Conservation (phyloP, 2,888 invertebrate species). For the Lordiphosa andalusiaca region DNA sequence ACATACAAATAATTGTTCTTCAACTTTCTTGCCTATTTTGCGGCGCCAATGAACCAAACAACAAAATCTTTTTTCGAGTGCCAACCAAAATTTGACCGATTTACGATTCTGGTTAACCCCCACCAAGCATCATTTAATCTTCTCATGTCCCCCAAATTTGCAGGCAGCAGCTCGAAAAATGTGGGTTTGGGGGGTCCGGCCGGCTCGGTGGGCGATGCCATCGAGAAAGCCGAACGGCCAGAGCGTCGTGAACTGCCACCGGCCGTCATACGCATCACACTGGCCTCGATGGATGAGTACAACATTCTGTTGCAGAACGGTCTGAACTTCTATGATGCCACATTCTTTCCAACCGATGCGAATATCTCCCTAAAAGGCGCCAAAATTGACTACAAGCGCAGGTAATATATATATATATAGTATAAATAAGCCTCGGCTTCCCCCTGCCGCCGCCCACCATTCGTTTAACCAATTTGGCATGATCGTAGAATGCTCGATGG, state of each 20-base stretch:
- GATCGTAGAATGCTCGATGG: conserved; percentile 84
- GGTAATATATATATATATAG: no score
- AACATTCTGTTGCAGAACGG: conserved; percentile 90
- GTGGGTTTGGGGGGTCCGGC: conserved; percentile 29
- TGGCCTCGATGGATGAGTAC: conserved; percentile 88
- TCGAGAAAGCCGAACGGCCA: conserved; percentile 61
- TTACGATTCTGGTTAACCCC: no score
- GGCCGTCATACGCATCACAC: conserved; percentile 86
- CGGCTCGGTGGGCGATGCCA: conserved; percentile 51
- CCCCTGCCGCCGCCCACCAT: not conserved
- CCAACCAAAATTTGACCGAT: no score
- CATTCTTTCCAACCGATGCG: conserved; percentile 92
- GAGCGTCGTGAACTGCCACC: conserved; percentile 82
- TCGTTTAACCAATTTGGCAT: conserved; percentile 17
- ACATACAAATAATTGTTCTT: no score
- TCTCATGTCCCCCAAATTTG: conserved; percentile 5
- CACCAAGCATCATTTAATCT: not conserved
- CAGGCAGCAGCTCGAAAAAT: conserved; percentile 44
- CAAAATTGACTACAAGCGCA: conserved; percentile 82
- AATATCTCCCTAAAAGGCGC: conserved; percentile 85
- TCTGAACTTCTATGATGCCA: conserved; percentile 92
- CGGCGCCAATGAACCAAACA: no score
- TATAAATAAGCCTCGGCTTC: not conserved
- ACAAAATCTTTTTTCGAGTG: no score
- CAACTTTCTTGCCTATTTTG: no score